Conservation (phyloP, 2,113 vertebrate genomes). For the Epinephelus fuscoguttatus region DNA sequence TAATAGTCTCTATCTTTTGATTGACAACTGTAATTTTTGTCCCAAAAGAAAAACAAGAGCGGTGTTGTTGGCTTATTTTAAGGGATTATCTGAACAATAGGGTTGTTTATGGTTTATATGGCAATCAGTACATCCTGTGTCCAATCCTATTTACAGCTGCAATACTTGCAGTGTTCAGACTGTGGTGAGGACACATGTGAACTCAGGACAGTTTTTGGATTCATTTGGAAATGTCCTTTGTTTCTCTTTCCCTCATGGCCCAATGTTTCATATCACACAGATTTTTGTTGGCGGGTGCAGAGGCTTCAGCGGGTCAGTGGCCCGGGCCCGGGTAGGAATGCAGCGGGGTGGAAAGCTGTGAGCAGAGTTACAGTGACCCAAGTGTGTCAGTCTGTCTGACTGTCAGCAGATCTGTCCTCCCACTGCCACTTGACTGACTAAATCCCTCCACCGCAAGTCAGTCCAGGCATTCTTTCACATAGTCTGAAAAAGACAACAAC, state of each 20-base stretch:
- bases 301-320: constrained; percentile 47
- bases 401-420: constrained; percentile 78
- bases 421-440: constrained; percentile 69
- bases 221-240: neutral
- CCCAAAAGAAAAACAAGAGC: neutral
- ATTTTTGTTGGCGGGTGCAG: constrained; percentile 34
- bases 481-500: constrained; percentile 22
- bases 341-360: constrained; percentile 50
- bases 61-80: neutral
- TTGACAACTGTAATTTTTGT: neutral
- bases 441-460: constrained; percentile 64
- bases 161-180: neutral
- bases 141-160: neutral
- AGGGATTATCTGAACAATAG: constrained; percentile 7
- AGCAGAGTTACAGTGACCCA: constrained; percentile 61
- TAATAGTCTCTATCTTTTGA: neutral
- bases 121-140: neutral
- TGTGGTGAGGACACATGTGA: neutral
- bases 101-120: neutral
- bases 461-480: constrained; percentile 52
- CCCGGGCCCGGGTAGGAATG: constrained; percentile 56
- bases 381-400: constrained; percentile 72
- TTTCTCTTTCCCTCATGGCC: neutral
- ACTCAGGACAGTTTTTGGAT: neutral
- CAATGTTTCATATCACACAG: constrained; percentile 21